phyloP scores from a whole-genome alignment of 1,140 invertebrate genomes.

The Ceratina australensis region DNA sequence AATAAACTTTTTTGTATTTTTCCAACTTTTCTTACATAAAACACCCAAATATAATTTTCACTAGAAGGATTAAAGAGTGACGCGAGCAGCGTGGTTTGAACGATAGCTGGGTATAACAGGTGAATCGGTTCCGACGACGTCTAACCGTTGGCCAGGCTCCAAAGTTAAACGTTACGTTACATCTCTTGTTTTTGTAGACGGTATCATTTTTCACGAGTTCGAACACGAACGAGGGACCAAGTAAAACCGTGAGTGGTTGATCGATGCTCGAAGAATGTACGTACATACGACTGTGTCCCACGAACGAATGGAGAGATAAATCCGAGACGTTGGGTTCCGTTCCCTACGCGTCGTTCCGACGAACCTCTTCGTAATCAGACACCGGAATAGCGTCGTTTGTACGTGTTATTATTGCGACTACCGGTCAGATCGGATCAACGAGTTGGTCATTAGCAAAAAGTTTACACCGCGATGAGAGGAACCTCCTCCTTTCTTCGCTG shows the following conservation, averaged over 20 bases:
- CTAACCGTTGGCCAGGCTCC: conserved; percentile 36
- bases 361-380: background rate
- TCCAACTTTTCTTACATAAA: too few species aligned
- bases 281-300: too few species aligned
- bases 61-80: too few species aligned
- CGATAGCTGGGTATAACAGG: background rate
- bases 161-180: conserved; percentile 29
- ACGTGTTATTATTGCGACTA: conserved; percentile 36
- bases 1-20: too few species aligned
- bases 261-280: conserved; percentile 23
- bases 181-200: conserved; percentile 12
- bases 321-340: background rate
- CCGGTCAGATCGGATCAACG: background rate
- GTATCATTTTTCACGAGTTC: conserved; percentile 37
- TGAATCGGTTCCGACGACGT: conserved; percentile 25
- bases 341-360: background rate
- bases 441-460: background rate
- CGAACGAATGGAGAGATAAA: conserved; percentile 26
- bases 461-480: too few species aligned
- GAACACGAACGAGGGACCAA: too few species aligned
- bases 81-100: too few species aligned
- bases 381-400: too few species aligned
- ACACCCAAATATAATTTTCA: too few species aligned
- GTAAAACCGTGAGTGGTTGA: conserved; percentile 18
- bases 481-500: too few species aligned